Conservation (phyloP, 2,797 vertebrate species). For the Hipposideros larvatus region DNA sequence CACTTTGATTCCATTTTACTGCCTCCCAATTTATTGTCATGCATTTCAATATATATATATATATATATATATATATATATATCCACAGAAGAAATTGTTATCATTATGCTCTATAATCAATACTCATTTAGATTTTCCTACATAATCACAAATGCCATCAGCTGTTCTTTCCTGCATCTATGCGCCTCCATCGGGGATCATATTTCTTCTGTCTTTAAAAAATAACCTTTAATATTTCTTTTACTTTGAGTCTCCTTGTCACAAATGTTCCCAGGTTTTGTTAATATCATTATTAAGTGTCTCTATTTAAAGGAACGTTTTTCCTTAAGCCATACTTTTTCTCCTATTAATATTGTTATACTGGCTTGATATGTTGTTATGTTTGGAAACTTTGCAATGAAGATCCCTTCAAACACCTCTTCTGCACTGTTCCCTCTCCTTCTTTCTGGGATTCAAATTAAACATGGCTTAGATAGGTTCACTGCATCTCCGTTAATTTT, state of each 20-base stretch:
- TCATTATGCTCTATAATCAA: background rate
- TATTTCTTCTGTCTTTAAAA: background rate
- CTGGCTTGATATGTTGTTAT: background rate
- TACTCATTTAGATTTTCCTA: conserved; percentile 1
- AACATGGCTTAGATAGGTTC: background rate
- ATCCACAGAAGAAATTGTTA: background rate
- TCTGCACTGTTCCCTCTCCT: background rate
- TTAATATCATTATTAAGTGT: conserved; percentile 11
- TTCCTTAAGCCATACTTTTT: background rate
- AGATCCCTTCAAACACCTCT: background rate
- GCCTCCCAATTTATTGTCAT: background rate
- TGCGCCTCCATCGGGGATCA: background rate
- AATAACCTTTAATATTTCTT: background rate
- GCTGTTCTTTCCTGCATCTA: background rate
- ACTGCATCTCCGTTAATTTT: background rate
- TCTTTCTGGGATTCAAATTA: background rate
- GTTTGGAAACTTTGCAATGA: conserved; percentile 42
- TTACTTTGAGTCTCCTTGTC: background rate
- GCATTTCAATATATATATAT: background rate
- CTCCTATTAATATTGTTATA: background rate
- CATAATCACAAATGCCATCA: background rate
- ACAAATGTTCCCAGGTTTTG: background rate
- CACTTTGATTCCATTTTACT: background rate
- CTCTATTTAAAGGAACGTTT: background rate
- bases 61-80: background rate